Evolutionary conservation across 2,797 vertebrate genomes (phyloP).

Genomic region (Alcedo atthis): DNA sequence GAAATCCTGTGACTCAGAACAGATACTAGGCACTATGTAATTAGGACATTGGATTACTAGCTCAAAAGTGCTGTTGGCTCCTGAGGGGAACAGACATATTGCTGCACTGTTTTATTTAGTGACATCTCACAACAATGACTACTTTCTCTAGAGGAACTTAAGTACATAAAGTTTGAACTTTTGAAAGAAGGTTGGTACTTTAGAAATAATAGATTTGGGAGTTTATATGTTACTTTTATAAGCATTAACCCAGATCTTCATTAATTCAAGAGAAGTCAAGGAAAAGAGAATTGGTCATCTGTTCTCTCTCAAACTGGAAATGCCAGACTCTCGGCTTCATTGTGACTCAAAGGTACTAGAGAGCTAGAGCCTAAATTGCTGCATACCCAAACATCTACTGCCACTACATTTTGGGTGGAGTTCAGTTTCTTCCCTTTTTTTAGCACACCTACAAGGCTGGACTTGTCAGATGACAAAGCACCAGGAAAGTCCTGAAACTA

Average conservation of each 20-base stretch:
- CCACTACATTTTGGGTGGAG: not conserved
- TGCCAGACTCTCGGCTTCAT: not conserved
- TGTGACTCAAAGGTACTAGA: not conserved
- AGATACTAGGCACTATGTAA: slow-evolving; percentile 81
- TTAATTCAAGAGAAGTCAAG: not conserved
- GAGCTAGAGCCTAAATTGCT: not conserved
- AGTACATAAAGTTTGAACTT: not conserved
- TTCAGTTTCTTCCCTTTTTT: not conserved
- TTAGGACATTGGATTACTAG: slow-evolving; percentile 80
- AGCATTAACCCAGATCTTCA: not conserved
- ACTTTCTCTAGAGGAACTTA: not conserved
- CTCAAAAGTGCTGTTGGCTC: slow-evolving; percentile 74
- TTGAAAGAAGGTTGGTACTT: not conserved
- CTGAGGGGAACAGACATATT: slow-evolving; percentile 58
- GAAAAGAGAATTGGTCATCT: not conserved
- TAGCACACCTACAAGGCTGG: not conserved
- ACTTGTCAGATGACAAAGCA: not conserved
- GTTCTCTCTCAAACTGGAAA: not conserved
- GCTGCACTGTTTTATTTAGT: slow-evolving; percentile 55
- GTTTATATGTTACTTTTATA: not conserved
- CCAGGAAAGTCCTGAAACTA: not conserved
- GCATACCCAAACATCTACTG: not conserved
- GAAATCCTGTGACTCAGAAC: slow-evolving; percentile 77
- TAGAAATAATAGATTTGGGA: not conserved
- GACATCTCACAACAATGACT: not conserved